Evolutionary conservation across 2,888 invertebrate species (phyloP).

Genomic region (Metallyticus violacea): DNA sequence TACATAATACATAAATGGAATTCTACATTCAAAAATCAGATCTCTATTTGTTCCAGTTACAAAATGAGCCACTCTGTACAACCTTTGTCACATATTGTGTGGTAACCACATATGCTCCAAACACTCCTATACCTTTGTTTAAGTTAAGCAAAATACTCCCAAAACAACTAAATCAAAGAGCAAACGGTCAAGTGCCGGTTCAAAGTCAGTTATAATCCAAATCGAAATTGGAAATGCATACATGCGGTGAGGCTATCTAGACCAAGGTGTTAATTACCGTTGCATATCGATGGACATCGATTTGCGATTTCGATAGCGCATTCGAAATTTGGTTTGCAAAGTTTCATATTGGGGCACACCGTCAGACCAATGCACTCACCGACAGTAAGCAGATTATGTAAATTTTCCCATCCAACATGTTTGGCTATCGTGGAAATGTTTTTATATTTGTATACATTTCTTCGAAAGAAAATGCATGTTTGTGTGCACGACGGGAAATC

Average conservation of each 20-base stretch:
- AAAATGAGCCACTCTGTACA: too few relatives aligned
- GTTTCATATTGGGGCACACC: not conserved
- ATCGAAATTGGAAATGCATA: not conserved
- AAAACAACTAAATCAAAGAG: not conserved
- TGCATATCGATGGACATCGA: not conserved
- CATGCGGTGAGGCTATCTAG: not conserved
- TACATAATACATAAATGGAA: too few relatives aligned
- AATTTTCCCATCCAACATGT: not conserved
- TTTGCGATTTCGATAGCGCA: not conserved
- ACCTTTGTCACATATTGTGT: too few relatives aligned
- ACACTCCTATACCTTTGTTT: too few relatives aligned
- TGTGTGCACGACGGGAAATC: not conserved
- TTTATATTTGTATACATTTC: not conserved
- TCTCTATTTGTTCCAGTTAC: too few relatives aligned
- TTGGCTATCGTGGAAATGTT: not conserved
- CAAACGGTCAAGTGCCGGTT: not conserved
- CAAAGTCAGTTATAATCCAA: not conserved
- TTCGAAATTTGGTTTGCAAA: not conserved
- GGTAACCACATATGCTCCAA: too few relatives aligned
- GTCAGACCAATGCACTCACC: not conserved
- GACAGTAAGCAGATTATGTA: not conserved
- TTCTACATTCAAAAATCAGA: too few relatives aligned
- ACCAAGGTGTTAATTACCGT: not conserved
- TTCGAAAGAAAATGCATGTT: not conserved
- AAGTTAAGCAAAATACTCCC: not conserved